Base-by-base conservation (phyloP, 2,888 invertebrate genomes). In the Pollenia griseotomentosa region DNA sequence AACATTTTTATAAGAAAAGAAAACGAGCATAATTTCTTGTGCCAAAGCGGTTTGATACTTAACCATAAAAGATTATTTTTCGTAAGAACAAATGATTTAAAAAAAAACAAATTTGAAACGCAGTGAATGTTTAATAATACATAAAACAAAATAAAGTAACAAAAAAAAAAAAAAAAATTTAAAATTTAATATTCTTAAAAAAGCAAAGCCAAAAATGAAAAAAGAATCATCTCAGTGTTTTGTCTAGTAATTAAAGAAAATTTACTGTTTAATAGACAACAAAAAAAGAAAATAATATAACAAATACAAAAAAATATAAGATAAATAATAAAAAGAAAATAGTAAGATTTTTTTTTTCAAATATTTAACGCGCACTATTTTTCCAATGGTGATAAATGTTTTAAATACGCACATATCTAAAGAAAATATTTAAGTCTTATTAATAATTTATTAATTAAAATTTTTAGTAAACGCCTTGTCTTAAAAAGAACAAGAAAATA, bases 51-150 rank as follows among this genome's bases (percentile, higher is more conserved):
- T 74, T 80, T 61, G 48, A 40, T 68, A 66, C 40, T 59, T 66
- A 55, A 79, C 53, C 66, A 66, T 61, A 59, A 59, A 10, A 42
- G 5, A 55, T 66, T 42, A 44, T 51, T 73, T 48, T 83, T 63
- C 44, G 0, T 51, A 44, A 73, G 14, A 61, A 77, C 46, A 10
- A 70, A 79, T 44, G 11, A 48, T 19, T 33, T 46, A 53, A 73
- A 55, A 55, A 63, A 12, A 63, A 70, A 53, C 19, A 77, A 74
- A 48, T 83, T 73, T 33, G 1, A 83, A 78, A 51, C 40, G 23
- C 11, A 55, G 68, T 83, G 73, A 70, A 83, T 70, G 14, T 51
- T 61, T 61, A 61, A 63, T 46, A 19, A 57, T 19, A 71, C 8
- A 14, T n/a, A 14, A 59, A 42, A 11, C 33, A 46, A 33, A 75